Base-by-base conservation (phyloP, 2,888 invertebrate genomes). In the Eupithecia pulchellata region DNA sequence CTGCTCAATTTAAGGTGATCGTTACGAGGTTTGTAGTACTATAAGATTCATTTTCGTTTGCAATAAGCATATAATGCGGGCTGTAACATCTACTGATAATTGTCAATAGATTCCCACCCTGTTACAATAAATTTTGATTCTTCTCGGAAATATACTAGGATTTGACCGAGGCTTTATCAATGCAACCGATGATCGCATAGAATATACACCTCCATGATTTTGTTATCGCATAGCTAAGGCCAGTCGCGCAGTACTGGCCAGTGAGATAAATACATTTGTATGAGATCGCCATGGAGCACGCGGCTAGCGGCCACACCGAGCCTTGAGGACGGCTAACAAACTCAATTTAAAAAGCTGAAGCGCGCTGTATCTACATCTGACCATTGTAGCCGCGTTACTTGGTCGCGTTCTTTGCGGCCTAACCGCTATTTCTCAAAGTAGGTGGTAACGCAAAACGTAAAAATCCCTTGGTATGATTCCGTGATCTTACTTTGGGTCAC, bases 1-100 rank as follows among this genome's bases (percentile, higher is more conserved):
- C 52, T 25, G 52, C 52, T 52, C 52, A 25, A 25, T 52, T 11
- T 11, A 47, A 47, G 47, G 47, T 47, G 20, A 4, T 11, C 20
- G 47, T 47, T 20, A 47, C 20, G 42, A 20, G 9, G 20, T 52
- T 25, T 52, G 25, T 52, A 52, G 52, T 25, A 25, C 52, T 52
- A 13, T 13, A 52, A 52, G 52, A 52, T 52, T 52, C 25, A 52
- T 52, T 52, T 25, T 52, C 52, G 25, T 52, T 52, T 25, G 52
- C 25, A 1, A 4, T 1, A 13, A n/a, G 1, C n/a, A 52, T n/a
- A 25, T 52, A 13, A 25, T 20, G 25, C 52, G 52, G 52, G 52
- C 42, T 47, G 42, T 20, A 20, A 47, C n/a, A 47, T 47, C 9
- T 52, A 25, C 52, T 52, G 25, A 52, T 25, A 4, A 52, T 52